These are phyloP conservation scores for Ceratitis capitata DNA, from an alignment of 1,140 invertebrate species.

Conservation along the genomic window DNA sequence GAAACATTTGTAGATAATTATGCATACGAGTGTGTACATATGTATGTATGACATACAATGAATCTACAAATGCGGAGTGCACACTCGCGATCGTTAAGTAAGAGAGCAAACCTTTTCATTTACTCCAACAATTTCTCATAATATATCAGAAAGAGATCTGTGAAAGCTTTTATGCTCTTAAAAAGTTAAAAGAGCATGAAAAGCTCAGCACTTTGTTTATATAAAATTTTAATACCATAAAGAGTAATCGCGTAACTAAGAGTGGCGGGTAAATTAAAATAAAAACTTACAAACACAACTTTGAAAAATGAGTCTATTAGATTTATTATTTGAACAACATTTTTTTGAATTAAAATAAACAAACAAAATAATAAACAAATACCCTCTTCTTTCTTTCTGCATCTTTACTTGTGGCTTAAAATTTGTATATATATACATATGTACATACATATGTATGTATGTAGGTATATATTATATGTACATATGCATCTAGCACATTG, in stretches of 20 bases:
- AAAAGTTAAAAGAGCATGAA: not conserved
- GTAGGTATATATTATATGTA: not conserved
- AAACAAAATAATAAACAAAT: no score
- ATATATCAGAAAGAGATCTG: not conserved
- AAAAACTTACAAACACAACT: not conserved
- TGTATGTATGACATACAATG: not conserved
- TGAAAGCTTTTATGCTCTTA: not conserved
- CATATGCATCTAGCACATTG: not conserved
- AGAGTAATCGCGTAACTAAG: not conserved
- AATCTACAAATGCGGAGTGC: no score
- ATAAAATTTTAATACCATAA: not conserved
- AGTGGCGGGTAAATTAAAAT: no score
- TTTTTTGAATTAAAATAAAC: no score
- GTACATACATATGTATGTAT: not conserved
- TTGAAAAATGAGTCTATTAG: no score
- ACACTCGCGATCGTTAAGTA: no score
- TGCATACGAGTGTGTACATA: not conserved
- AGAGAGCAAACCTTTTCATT: no score
- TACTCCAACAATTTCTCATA: not conserved
- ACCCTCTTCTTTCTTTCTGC: no score
- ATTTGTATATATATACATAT: not conserved
- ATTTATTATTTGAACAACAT: no score
- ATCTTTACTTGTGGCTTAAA: not conserved
- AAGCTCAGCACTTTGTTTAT: not conserved
- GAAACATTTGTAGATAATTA: not conserved